Evolutionary conservation across 2,113 vertebrate species (phyloP), one percentile per base, ranked within the genome.

Genomic region (Mobula birostris): DNA sequence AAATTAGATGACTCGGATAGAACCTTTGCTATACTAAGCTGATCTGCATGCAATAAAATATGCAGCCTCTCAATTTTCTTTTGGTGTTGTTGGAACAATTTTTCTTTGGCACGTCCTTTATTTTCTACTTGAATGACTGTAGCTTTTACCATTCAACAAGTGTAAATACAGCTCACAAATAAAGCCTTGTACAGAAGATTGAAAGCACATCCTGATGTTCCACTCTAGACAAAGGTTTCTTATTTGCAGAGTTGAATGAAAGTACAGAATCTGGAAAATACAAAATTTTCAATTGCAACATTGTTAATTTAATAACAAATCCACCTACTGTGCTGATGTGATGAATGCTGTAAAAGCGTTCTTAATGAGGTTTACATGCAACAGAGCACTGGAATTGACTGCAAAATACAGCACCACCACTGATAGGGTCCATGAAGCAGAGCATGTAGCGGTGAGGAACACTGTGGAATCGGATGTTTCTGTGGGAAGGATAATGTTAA

Each of bases 291-390:
- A 92, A 92, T 92, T 92, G 68, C 17, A 48, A 27, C n/a, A 40
- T 48, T 92, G 32, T 74, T 72, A 74, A 72, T 32, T 8, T 72
- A 0, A 9, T 72, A 24, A 92, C n/a, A 21, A 8, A 15, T 17
- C 5, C 66, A 21, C 7, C 32, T 40, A 70, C 36, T 74, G 32
- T 74, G 68, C 32, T 93, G 90, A 93, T 36, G 68, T 0, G 32
- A 93, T 72, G n/a, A 93, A 56, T 93, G 68, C 11, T 56, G 68
- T 7, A 27, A 74, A 19, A 8, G 21, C 19, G 48, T 14, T 27
- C 90, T 93, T 70, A 48, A 92, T 93, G 32, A 93, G 68, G 21
- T 93, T 93, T 93, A 72, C 68, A 90, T 68, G 61, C 27, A 32
- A 8, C 8, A 27, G 61, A 24, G 32, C 32, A 72, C 32, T 72